Evolutionary conservation across 2,113 vertebrate genomes (phyloP).

Genomic region (Butorides virescens): DNA sequence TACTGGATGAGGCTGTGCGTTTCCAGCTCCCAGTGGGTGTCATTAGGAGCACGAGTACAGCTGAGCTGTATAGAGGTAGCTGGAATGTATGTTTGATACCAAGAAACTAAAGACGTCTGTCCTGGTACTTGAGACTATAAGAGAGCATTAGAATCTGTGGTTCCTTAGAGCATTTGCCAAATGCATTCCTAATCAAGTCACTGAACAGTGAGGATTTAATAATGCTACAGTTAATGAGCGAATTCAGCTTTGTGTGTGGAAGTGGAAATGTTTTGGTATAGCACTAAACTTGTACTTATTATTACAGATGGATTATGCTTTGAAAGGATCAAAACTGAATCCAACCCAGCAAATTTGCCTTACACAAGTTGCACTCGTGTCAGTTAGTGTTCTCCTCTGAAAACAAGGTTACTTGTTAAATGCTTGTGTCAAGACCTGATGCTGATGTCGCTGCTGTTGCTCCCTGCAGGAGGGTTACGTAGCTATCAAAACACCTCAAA

Average conservation of each 20-base stretch:
- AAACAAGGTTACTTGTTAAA: not conserved
- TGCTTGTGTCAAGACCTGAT: not conserved
- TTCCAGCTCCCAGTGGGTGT: slow-evolving; percentile 26
- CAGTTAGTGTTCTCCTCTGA: not conserved
- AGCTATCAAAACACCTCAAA: not conserved
- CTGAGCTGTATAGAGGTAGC: not conserved
- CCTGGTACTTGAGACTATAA: not conserved
- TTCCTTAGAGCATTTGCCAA: not conserved
- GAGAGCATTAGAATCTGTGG: not conserved
- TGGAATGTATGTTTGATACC: not conserved
- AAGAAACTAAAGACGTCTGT: not conserved
- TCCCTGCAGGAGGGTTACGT: not conserved
- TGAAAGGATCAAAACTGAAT: not conserved
- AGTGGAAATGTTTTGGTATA: not conserved
- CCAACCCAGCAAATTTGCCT: not conserved
- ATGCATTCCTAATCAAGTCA: not conserved
- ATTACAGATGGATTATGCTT: not conserved
- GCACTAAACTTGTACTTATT: not conserved
- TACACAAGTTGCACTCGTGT: not conserved
- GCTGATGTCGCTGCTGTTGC: not conserved
- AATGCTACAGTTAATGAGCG: not conserved
- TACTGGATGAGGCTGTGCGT: not conserved
- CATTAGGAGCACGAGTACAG: slow-evolving; percentile 20
- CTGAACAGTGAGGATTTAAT: not conserved
- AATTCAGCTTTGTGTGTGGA: not conserved